A percentile compares a stretch with the other conserved stretches of the same genome.
Evolutionary conservation across 2,888 invertebrate species (phyloP).

Genomic region (Scaptomyza reducta): DNA sequence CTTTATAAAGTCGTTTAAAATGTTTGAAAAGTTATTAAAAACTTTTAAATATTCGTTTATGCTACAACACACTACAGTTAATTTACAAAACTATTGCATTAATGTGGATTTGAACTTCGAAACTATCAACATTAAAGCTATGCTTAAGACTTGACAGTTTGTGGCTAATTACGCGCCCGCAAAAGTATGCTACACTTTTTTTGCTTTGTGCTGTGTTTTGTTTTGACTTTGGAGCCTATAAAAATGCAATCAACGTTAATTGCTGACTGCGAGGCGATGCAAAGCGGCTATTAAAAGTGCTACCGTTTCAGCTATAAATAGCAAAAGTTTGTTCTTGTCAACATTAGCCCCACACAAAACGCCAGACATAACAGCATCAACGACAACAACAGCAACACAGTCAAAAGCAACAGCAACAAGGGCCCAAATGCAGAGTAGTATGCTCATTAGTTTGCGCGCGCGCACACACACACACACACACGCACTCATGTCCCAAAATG

Average conservation of each 20-base stretch:
- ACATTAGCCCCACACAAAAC: slow-evolving; percentile 33
- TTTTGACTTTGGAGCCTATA: slow-evolving; percentile 46
- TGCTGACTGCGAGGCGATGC: slow-evolving; percentile 35
- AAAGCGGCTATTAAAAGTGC: slow-evolving; percentile 60
- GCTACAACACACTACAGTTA: neutral
- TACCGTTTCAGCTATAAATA: slow-evolving; percentile 54
- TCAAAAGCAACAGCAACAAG: slow-evolving; percentile 6
- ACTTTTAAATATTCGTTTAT: neutral
- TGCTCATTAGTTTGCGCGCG: slow-evolving; percentile 65
- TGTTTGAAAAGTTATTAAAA: neutral
- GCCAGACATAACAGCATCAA: slow-evolving; percentile 38
- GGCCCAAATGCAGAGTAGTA: slow-evolving; percentile 45
- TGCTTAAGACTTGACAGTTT: slow-evolving; percentile 1
- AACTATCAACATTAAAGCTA: slow-evolving; percentile 4
- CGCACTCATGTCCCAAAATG: slow-evolving; percentile 36
- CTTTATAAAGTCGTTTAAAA: neutral
- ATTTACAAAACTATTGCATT: neutral
- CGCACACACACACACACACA: slow-evolving; percentile 22
- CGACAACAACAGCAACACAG: no score
- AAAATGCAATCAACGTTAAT: slow-evolving; percentile 76
- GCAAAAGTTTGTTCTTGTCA: slow-evolving; percentile 50
- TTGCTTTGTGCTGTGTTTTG: neutral
- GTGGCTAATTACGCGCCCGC: slow-evolving; percentile 25
- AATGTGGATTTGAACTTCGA: neutral
- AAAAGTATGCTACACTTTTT: slow-evolving; percentile 41